Base-by-base conservation (phyloP, 1,140 invertebrate genomes). In the Hylaeus anthracinus region DNA sequence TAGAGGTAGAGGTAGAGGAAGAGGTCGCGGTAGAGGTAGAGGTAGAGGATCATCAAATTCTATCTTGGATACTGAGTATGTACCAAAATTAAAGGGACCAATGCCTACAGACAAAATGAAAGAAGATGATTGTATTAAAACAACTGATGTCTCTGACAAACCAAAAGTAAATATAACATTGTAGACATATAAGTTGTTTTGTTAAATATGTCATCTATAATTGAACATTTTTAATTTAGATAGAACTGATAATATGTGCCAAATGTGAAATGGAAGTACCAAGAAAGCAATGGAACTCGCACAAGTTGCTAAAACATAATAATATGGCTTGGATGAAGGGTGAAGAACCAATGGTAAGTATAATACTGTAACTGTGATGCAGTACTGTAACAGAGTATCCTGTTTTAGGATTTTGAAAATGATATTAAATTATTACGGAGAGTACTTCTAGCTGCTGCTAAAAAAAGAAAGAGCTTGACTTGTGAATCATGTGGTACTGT, bases 401-500 rank as follows among this genome's bases (percentile, higher is more conserved):
- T 78, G 55, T 89, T 90, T 72, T 48, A 94, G 94, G 90, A 94
- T 82, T 89, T 91, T 48, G 88, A 90, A 15, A 89, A 93, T 67
- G 79, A 94, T n/a, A 82, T 87, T 10, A 90, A 91, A 76, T 80
- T 94, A 1, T 76, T 90, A 9, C 87, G 83, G 67, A 86, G 69
- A 79, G 78, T 92, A 81, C 88, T 92, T 63, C 56, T 83, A 45
- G 53, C 65, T 75, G 85, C 90, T 45, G 87, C 90, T 77, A 91
- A 92, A 70, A 89, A 86, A 60, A 88, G 86, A 60, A 91, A 92
- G 75, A 93, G 94, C 61, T 88, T 96, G 5, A 88, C 83, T 58
- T 96, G 96, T 88, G 94, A 95, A 82, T 90, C 89, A 58, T 96
- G 96, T 88, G 91, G 92, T 2, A 71, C 70, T 51, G 74, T 74